Evolutionary conservation across 2,113 vertebrate species (phyloP).

Genomic region (Myotis lucifugus): DNA sequence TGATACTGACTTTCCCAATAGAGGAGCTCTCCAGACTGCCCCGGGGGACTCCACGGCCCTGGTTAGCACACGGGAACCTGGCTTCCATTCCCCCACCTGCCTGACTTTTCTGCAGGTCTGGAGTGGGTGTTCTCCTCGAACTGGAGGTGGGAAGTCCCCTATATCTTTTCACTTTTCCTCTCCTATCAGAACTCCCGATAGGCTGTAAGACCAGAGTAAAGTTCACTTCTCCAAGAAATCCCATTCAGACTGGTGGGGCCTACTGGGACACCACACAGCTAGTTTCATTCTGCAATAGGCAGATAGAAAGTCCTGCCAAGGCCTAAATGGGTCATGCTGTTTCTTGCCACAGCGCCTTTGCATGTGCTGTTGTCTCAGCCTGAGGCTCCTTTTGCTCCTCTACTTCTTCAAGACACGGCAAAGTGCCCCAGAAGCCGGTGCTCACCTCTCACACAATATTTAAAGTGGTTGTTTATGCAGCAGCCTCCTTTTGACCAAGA

Average conservation of each 20-base stretch:
- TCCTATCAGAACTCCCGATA: neutral
- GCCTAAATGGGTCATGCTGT: neutral
- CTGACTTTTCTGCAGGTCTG: neutral
- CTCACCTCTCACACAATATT: neutral
- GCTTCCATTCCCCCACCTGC: neutral
- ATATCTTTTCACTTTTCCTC: neutral
- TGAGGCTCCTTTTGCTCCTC: neutral
- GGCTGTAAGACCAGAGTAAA: conserved; percentile 2
- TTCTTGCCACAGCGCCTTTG: neutral
- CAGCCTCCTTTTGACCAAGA: neutral
- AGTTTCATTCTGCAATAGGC: neutral
- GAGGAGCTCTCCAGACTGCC: neutral
- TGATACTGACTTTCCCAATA: neutral
- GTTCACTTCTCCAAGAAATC: neutral
- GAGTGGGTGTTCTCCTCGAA: neutral
- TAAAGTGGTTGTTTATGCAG: neutral
- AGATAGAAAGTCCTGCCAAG: neutral
- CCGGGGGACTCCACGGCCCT: rapidly evolving
- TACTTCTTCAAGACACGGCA: neutral
- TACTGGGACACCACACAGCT: neutral
- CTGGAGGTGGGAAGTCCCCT: neutral
- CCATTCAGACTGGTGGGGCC: neutral
- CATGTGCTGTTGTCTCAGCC: neutral
- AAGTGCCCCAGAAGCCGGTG: neutral
- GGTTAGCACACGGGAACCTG: neutral